Percentiles rank a stretch among this genome's conserved stretches.
phyloP scores from a whole-genome alignment of 2,888 invertebrate genomes.

The Caradrina clavipalpis region DNA sequence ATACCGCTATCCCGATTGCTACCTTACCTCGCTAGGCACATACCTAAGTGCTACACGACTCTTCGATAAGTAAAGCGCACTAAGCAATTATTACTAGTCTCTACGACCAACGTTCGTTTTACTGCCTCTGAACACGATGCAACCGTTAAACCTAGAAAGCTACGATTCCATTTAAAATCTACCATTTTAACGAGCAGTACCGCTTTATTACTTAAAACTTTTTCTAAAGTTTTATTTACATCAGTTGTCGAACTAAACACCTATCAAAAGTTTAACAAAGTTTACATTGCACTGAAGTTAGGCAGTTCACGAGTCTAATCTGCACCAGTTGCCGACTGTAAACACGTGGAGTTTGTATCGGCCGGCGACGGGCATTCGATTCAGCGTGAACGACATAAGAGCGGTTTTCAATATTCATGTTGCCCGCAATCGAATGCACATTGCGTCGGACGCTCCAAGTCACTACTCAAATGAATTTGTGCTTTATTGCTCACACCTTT shows the following conservation, averaged over 20 bases:
- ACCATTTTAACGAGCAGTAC: conserved; percentile 62
- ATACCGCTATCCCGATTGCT: conserved; percentile 43
- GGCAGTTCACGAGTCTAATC: conserved; percentile 78
- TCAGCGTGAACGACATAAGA: conserved; percentile 83
- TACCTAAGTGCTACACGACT: conserved; percentile 60
- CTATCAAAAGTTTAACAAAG: conserved; percentile 67
- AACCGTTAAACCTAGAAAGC: conserved; percentile 70
- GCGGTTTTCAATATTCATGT: conserved; percentile 87
- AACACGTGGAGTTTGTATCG: conserved; percentile 84
- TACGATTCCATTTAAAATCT: conserved; percentile 64
- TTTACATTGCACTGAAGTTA: conserved; percentile 82
- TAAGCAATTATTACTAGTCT: conserved; percentile 65
- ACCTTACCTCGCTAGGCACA: conserved; percentile 19
- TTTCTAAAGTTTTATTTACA: conserved; percentile 41
- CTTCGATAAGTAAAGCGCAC: conserved; percentile 62
- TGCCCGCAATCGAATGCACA: conserved; percentile 83
- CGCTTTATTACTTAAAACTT: conserved; percentile 61
- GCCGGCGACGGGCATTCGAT: conserved; percentile 80
- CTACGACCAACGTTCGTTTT: conserved; percentile 64
- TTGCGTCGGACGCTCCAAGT: conserved; percentile 75
- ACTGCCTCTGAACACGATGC: conserved; percentile 70
- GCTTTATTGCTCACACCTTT: conserved; percentile 76
- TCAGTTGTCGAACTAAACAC: conserved; percentile 41
- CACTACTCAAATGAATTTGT: conserved; percentile 73
- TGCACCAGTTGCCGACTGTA: conserved; percentile 81